These are phyloP conservation scores for Paradoxurus hermaphroditus DNA, from an alignment of 2,113 vertebrate genomes.

Conservation along the genomic window DNA sequence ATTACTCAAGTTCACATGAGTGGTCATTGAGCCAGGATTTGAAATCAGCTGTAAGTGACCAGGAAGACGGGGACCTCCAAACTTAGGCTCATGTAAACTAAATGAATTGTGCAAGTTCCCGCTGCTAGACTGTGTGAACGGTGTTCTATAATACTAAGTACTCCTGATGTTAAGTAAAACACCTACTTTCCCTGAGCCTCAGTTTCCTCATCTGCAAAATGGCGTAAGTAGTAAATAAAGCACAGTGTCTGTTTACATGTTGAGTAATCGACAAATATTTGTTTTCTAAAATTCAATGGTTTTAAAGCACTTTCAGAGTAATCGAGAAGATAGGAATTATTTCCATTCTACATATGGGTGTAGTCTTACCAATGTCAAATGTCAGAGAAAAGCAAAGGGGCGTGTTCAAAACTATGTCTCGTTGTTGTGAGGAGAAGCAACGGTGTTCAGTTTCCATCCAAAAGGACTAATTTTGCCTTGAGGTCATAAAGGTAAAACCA, in stretches of 20 bases:
- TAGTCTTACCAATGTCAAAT: background rate
- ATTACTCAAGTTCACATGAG: background rate
- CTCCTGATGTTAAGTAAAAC: background rate
- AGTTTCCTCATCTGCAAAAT: background rate
- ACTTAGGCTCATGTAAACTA: background rate
- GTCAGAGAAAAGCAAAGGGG: background rate
- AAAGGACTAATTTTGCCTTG: background rate
- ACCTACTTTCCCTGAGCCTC: background rate
- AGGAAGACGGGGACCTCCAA: background rate
- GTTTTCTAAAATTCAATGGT: background rate
- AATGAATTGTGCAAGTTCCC: background rate
- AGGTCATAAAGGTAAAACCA: background rate
- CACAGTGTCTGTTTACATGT: background rate
- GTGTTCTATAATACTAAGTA: background rate
- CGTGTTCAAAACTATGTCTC: accelerated
- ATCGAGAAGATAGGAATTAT: background rate
- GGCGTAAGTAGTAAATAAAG: background rate
- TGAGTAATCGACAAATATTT: background rate
- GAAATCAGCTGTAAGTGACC: background rate
- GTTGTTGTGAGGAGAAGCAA: background rate
- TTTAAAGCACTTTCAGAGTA: constrained; percentile 5
- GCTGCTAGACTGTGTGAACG: background rate
- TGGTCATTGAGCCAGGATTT: background rate
- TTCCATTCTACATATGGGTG: background rate
- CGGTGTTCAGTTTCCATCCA: background rate